These are phyloP conservation scores for Caracal caracal DNA, from an alignment of 2,113 vertebrate genomes.

Conservation along the genomic window DNA sequence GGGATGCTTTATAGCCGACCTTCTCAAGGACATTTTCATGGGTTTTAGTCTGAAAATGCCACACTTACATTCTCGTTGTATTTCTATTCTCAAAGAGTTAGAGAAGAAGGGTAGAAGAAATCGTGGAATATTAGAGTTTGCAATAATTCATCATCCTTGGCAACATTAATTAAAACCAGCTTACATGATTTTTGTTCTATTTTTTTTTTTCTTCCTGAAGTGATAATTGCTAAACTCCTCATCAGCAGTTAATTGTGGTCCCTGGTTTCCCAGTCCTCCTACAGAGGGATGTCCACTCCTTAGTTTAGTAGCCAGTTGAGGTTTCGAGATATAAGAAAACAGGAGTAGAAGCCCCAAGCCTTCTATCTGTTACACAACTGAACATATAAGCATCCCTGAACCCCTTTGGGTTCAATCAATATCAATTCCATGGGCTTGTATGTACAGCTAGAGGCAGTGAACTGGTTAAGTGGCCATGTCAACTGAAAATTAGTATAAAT, in stretches of 20 bases:
- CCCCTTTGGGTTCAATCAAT: background rate
- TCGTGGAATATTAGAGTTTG: background rate
- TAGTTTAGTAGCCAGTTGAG: background rate
- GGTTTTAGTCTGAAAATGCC: background rate
- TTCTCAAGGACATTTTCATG: background rate
- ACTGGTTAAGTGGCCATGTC: background rate
- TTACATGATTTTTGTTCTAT: background rate
- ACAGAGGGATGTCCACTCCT: too few relatives aligned
- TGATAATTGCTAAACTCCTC: background rate
- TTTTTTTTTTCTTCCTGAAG: background rate
- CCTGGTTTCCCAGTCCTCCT: background rate
- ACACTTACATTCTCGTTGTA: background rate
- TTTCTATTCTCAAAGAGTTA: background rate
- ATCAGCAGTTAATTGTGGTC: background rate
- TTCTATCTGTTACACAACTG: background rate
- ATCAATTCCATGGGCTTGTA: background rate
- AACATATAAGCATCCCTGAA: background rate
- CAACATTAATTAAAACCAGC: background rate
- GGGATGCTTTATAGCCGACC: background rate
- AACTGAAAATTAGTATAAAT: conserved; percentile 20
- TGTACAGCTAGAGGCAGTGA: background rate
- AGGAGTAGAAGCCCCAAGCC: background rate
- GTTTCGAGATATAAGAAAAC: background rate
- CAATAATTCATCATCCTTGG: background rate
- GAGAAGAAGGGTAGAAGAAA: background rate